These are phyloP conservation scores for Chloropsis cyanopogon DNA, from an alignment of 2,113 vertebrate genomes.

Conservation along the genomic window DNA sequence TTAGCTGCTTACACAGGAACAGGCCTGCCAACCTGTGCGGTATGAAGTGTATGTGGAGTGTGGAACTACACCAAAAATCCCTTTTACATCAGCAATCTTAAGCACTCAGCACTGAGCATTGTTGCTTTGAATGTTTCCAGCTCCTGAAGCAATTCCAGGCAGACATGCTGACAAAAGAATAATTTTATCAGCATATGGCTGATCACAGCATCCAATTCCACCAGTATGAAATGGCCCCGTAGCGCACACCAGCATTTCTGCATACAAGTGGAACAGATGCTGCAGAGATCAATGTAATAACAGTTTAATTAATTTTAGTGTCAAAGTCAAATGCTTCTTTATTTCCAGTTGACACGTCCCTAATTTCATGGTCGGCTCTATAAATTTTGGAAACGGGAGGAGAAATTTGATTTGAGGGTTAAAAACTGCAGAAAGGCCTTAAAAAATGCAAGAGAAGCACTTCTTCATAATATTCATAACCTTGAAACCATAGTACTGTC, in stretches of 20 bases:
- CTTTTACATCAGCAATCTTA: conserved; percentile 4
- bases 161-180: conserved; percentile 52
- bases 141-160: conserved; percentile 55
- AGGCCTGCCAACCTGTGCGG: background rate
- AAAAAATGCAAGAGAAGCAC: background rate
- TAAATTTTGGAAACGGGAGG: background rate
- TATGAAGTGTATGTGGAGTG: background rate
- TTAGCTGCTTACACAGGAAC: background rate
- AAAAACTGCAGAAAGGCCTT: background rate
- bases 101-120: conserved; percentile 4
- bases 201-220: conserved; percentile 52
- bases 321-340: conserved; percentile 46
- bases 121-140: conserved; percentile 38
- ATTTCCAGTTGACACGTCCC: background rate
- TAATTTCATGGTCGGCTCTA: background rate
- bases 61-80: background rate
- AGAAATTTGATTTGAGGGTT: background rate
- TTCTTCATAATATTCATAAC: background rate
- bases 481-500: background rate
- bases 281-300: conserved; percentile 36
- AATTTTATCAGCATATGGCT: conserved; percentile 60
- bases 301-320: conserved; percentile 56
- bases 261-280: conserved; percentile 47
- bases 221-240: background rate
- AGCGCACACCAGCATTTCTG: background rate